Percentiles rank a stretch among this genome's conserved stretches.
phyloP scores from a whole-genome alignment of 2,113 vertebrate species.

The Oreocharis arfaki region DNA sequence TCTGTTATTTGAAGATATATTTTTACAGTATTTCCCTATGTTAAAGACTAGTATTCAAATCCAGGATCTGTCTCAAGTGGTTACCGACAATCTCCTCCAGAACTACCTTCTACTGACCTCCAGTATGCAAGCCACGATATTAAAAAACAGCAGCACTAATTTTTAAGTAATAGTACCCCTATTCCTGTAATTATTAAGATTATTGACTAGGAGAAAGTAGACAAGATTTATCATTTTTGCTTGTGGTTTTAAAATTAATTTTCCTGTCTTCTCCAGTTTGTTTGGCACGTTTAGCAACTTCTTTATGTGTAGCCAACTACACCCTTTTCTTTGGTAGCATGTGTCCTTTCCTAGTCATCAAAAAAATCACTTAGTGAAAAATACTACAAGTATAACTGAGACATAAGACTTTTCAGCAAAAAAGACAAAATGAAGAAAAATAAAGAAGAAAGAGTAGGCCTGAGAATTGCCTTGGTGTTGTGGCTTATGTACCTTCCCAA shows the following conservation, averaged over 20 bases:
- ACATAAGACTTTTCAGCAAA: neutral
- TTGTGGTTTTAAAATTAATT: neutral
- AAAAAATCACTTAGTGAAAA: neutral
- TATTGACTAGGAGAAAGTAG: neutral
- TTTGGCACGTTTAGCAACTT: neutral
- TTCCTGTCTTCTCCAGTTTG: neutral
- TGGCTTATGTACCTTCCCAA: neutral
- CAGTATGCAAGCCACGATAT: neutral
- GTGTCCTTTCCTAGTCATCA: neutral
- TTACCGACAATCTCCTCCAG: neutral
- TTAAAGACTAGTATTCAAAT: neutral
- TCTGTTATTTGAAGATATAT: neutral
- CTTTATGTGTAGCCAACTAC: neutral
- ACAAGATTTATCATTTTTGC: neutral
- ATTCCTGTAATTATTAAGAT: neutral
- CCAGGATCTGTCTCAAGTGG: neutral
- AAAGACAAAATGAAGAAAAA: neutral
- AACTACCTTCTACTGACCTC: neutral
- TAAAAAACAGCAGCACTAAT: neutral
- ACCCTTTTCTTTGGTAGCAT: neutral
- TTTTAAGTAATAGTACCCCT: neutral
- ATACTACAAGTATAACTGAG: neutral
- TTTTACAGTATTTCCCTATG: neutral
- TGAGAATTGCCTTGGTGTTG: neutral
- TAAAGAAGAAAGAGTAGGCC: neutral